A percentile compares a stretch with the other conserved stretches of the same genome.
Evolutionary conservation across 2,888 invertebrate genomes (phyloP).

Genomic region (Phymatocera aterrima): DNA sequence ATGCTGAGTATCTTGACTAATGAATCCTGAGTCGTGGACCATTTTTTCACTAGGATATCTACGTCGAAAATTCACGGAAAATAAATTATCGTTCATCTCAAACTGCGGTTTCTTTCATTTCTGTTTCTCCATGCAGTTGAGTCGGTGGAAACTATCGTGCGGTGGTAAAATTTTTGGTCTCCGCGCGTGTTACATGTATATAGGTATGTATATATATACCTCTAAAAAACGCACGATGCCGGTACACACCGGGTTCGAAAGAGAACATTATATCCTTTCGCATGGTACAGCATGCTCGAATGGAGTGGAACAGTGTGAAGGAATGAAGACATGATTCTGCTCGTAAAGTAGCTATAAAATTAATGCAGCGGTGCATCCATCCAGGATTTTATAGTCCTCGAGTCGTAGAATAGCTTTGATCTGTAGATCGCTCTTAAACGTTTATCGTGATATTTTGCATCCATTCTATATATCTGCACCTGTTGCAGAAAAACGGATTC

Average conservation of each 20-base stretch:
- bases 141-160: background rate
- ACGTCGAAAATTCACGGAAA: background rate
- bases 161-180: background rate
- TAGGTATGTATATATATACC: too few relatives aligned
- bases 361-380: constrained; percentile 53
- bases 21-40: background rate
- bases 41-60: too few relatives aligned
- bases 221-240: background rate
- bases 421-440: constrained; percentile 5
- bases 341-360: constrained; percentile 56
- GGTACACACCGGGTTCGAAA: background rate
- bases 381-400: constrained; percentile 54
- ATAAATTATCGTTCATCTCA: background rate
- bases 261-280: background rate
- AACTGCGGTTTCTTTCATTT: background rate
- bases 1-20: background rate
- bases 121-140: background rate
- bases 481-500: background rate
- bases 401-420: background rate
- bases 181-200: too few relatives aligned
- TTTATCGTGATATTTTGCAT: constrained; percentile 14
- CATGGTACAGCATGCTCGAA: constrained; percentile 32
- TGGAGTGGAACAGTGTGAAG: constrained; percentile 40
- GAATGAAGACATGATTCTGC: constrained; percentile 52
- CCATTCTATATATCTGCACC: background rate